A percentile compares a stretch with the other conserved stretches of the same genome.
These are phyloP conservation scores for Calameuta idolon DNA, from an alignment of 2,888 invertebrate species.

Conservation along the genomic window DNA sequence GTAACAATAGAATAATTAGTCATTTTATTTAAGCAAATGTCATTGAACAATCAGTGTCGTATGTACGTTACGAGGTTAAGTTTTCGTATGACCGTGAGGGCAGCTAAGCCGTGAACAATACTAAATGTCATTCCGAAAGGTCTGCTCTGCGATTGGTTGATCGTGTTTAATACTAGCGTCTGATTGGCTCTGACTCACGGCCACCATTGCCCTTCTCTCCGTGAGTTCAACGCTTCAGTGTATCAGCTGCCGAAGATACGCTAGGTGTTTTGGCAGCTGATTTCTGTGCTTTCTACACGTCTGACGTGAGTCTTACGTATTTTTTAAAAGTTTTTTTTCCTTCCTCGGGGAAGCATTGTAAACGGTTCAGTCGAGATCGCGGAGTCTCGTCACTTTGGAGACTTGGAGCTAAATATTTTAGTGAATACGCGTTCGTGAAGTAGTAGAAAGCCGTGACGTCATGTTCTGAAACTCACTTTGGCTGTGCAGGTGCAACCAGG, in stretches of 20 bases:
- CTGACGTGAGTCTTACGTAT: background rate
- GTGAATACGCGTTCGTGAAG: background rate
- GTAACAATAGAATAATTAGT: background rate
- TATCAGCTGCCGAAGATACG: constrained; percentile 42
- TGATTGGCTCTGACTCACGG: background rate
- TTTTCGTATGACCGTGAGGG: background rate
- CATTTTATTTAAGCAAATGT: background rate
- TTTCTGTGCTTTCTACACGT: constrained; percentile 27
- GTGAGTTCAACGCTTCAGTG: constrained; percentile 37
- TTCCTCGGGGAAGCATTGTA: background rate
- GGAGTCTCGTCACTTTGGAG: background rate
- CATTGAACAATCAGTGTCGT: background rate
- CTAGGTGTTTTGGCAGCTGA: constrained; percentile 54
- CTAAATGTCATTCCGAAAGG: constrained; percentile 9
- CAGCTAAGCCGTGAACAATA: background rate
- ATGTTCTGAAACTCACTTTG: constrained; percentile 36
- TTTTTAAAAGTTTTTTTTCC: background rate
- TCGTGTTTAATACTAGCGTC: background rate
- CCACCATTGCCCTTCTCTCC: constrained; percentile 21
- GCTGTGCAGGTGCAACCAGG: background rate
- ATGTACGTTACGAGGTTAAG: background rate
- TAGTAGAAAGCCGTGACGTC: constrained; percentile 43
- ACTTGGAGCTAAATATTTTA: background rate
- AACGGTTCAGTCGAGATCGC: background rate
- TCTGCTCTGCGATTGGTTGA: constrained; percentile 31